These are phyloP conservation scores for Sparidentex hasta DNA, from an alignment of 2,797 vertebrate genomes.

Conservation along the genomic window DNA sequence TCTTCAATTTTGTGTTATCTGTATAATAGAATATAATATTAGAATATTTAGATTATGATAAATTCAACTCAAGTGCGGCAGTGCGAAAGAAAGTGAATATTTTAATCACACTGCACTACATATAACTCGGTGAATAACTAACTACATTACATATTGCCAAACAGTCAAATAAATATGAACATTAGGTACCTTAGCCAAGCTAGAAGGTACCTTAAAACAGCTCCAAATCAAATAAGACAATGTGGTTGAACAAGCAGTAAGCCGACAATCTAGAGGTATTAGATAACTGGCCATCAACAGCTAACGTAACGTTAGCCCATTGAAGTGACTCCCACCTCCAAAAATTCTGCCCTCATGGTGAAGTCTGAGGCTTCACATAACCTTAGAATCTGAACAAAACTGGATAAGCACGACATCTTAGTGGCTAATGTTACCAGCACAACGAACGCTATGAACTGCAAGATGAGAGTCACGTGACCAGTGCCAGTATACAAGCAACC, in stretches of 20 bases:
- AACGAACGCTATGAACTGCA: not conserved
- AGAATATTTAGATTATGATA: not conserved
- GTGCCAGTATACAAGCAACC: not conserved
- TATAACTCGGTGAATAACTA: not conserved
- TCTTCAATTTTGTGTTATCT: constrained; percentile 2
- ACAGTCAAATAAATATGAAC: not conserved
- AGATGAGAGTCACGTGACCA: not conserved
- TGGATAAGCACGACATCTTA: no score
- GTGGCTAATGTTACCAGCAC: no score
- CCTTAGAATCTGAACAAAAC: no score
- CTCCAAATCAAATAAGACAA: not conserved
- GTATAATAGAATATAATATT: not conserved
- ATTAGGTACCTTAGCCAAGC: not conserved
- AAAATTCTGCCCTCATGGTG: no score
- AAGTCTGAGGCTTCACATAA: no score
- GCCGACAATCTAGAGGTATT: not conserved
- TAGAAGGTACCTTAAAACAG: not conserved
- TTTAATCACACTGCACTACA: not conserved
- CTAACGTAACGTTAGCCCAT: not conserved
- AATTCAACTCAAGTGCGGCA: not conserved
- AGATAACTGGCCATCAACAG: not conserved
- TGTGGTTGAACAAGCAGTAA: not conserved
- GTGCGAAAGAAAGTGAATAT: not conserved
- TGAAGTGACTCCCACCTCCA: no score
- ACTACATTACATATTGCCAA: not conserved